Evolutionary conservation across 2,113 vertebrate species (phyloP).

Genomic region (Syngnathus scovelli): DNA sequence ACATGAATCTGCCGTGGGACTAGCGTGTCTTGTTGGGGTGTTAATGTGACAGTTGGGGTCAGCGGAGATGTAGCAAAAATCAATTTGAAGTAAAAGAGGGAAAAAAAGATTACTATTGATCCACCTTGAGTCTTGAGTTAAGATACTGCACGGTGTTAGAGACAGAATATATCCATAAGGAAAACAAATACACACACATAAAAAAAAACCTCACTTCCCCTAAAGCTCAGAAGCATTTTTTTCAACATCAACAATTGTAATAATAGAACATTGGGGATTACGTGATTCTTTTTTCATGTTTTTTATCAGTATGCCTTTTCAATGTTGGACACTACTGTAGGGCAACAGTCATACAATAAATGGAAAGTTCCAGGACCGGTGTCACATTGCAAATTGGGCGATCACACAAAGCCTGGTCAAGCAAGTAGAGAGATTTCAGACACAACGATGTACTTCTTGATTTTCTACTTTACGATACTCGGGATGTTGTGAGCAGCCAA

Average conservation of each 20-base stretch:
- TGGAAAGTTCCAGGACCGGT: too few relatives aligned
- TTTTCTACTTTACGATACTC: too few relatives aligned
- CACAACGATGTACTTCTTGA: too few relatives aligned
- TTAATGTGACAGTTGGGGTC: slow-evolving; percentile 70
- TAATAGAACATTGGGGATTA: neutral
- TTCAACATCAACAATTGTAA: neutral
- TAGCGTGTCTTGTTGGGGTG: slow-evolving; percentile 68
- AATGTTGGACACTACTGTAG: too few relatives aligned
- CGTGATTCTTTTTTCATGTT: neutral
- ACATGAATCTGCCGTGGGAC: slow-evolving; percentile 65
- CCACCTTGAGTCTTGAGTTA: slow-evolving; percentile 50
- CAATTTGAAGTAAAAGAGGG: slow-evolving; percentile 61
- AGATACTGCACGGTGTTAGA: slow-evolving; percentile 49
- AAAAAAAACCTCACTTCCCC: slow-evolving; percentile 3
- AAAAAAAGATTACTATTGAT: slow-evolving; percentile 67
- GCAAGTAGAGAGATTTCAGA: too few relatives aligned
- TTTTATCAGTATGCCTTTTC: too few relatives aligned
- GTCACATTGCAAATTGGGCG: too few relatives aligned
- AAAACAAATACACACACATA: neutral
- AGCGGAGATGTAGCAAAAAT: slow-evolving; percentile 61
- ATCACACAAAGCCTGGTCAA: too few relatives aligned
- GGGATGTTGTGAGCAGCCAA: too few relatives aligned
- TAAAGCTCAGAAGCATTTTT: neutral
- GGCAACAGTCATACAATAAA: neutral
- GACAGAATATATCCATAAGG: slow-evolving; percentile 33